phyloP scores from a whole-genome alignment of 2,113 vertebrate species.

The Speoplatyrhinus poulsoni region DNA sequence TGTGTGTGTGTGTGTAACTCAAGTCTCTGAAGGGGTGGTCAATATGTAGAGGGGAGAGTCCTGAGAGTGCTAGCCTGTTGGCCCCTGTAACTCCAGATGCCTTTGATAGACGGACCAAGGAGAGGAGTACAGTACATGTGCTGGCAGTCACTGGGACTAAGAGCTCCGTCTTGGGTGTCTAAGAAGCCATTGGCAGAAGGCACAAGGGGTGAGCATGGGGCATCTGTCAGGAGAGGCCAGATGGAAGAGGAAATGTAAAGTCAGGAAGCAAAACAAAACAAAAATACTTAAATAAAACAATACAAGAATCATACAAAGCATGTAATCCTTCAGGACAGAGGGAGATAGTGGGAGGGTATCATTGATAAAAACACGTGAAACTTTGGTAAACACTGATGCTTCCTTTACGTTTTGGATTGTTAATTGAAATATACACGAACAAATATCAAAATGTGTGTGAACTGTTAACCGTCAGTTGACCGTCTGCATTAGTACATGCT shows the following conservation, averaged over 20 bases:
- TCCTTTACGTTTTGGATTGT: too few species aligned
- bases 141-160: conserved; percentile 62
- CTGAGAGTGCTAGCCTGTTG: conserved; percentile 13
- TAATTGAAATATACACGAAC: too few species aligned
- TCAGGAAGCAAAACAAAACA: neutral
- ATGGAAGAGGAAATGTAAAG: conserved; percentile 3
- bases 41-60: conserved; percentile 30
- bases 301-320: neutral
- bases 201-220: conserved; percentile 29
- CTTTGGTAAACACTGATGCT: too few species aligned
- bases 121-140: conserved; percentile 60
- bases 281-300: neutral
- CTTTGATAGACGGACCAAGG: conserved; percentile 42
- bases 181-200: conserved; percentile 50
- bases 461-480: too few species aligned
- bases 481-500: too few species aligned
- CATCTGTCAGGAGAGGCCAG: too few species aligned
- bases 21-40: conserved; percentile 22
- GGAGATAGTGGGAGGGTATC: too few species aligned
- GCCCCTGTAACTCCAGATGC: conserved; percentile 14
- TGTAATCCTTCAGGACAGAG: neutral
- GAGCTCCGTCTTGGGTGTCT: conserved; percentile 44
- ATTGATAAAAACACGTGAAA: too few species aligned
- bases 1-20: neutral
- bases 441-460: too few species aligned